Percentiles rank a stretch among this genome's conserved stretches.
These are phyloP conservation scores for Alitta virens DNA, from an alignment of 2,888 invertebrate species.

Conservation along the genomic window DNA sequence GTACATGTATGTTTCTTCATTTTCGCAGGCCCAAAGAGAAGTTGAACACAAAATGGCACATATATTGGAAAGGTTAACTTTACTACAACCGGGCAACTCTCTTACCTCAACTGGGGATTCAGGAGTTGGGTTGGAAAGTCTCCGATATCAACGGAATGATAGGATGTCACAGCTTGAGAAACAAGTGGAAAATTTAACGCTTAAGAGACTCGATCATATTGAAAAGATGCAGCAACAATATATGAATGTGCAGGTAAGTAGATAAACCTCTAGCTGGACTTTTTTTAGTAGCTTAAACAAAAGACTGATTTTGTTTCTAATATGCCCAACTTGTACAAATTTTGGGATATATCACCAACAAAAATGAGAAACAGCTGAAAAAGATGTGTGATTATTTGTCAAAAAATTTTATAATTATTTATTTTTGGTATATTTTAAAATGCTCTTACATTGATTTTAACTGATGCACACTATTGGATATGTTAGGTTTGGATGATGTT, in stretches of 20 bases:
- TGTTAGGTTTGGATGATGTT: too few species aligned
- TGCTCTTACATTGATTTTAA: too few species aligned
- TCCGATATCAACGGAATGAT: neutral
- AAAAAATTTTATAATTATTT: too few species aligned
- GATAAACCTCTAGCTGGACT: too few species aligned
- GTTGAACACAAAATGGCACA: conserved; percentile 42
- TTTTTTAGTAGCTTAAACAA: neutral
- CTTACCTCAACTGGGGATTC: conserved; percentile 5
- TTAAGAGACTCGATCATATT: conserved; percentile 43
- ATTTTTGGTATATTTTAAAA: too few species aligned
- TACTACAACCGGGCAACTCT: conserved; percentile 23
- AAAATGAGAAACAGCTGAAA: too few species aligned
- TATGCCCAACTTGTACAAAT: too few species aligned
- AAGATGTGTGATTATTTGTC: too few species aligned
- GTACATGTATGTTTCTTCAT: too few species aligned
- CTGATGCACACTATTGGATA: too few species aligned
- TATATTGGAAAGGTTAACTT: conserved; percentile 36
- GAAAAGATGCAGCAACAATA: conserved; percentile 47
- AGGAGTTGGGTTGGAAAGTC: neutral
- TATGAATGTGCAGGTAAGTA: conserved; percentile 43
- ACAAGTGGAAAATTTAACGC: conserved; percentile 41
- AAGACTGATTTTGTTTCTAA: too few species aligned
- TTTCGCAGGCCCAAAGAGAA: conserved; percentile 46
- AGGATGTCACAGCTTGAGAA: conserved; percentile 34
- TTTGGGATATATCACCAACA: too few species aligned